phyloP scores from a whole-genome alignment of 2,113 vertebrate genomes.

The Gadus macrocephalus region DNA sequence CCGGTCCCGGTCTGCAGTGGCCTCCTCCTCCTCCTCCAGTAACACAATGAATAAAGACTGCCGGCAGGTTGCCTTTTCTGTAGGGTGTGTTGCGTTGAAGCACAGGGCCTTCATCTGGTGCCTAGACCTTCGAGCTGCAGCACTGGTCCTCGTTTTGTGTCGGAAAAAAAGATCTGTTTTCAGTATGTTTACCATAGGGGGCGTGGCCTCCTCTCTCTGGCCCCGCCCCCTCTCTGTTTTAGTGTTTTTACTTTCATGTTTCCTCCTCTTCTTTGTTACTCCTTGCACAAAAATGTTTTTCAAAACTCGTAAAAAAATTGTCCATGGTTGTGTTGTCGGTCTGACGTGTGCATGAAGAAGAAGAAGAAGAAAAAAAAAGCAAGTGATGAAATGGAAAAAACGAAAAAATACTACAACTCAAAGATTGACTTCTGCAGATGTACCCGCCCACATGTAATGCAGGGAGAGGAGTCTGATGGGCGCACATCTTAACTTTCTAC shows the following conservation, averaged over 20 bases:
- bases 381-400: slow-evolving; percentile 28
- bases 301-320: slow-evolving; percentile 59
- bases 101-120: slow-evolving; percentile 70
- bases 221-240: slow-evolving; percentile 30
- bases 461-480: slow-evolving; percentile 60
- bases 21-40: slow-evolving; percentile 36
- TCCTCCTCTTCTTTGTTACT: slow-evolving; percentile 71
- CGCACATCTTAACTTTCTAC: slow-evolving; percentile 70
- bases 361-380: slow-evolving; percentile 40
- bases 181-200: slow-evolving; percentile 61
- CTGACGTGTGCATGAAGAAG: slow-evolving; percentile 81
- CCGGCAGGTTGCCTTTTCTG: slow-evolving; percentile 56
- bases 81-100: slow-evolving; percentile 65
- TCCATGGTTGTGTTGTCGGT: slow-evolving; percentile 75
- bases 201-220: slow-evolving; percentile 44
- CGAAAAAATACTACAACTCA: slow-evolving; percentile 39
- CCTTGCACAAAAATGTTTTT: slow-evolving; percentile 73
- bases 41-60: slow-evolving; percentile 43
- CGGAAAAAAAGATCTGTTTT: slow-evolving; percentile 48
- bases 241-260: slow-evolving; percentile 52
- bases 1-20: slow-evolving; percentile 35
- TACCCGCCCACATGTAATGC: slow-evolving; percentile 68
- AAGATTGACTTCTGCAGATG: neutral
- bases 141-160: slow-evolving; percentile 57
- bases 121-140: slow-evolving; percentile 67